These are phyloP conservation scores for Oreortyx pictus DNA, from an alignment of 2,797 vertebrate species.

Conservation along the genomic window DNA sequence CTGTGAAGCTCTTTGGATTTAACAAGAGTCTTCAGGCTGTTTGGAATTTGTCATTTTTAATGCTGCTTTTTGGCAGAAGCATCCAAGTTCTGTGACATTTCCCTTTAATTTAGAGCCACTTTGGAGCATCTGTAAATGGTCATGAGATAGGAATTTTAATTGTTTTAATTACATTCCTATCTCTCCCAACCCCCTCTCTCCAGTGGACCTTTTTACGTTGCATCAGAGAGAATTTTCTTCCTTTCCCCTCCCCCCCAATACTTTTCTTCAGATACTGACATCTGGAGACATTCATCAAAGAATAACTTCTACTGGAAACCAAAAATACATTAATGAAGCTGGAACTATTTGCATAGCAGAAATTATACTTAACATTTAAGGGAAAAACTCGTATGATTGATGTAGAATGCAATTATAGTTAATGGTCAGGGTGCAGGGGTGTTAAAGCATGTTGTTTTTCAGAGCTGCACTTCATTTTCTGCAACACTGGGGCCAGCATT, in stretches of 20 bases:
- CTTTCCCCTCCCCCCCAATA: not conserved
- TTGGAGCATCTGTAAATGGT: slow-evolving; percentile 69
- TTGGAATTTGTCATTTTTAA: slow-evolving; percentile 74
- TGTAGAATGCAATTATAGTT: slow-evolving; percentile 70
- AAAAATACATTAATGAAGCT: slow-evolving; percentile 73
- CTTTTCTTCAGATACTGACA: slow-evolving; percentile 60
- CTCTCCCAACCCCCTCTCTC: slow-evolving; percentile 2
- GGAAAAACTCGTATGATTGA: slow-evolving; percentile 64
- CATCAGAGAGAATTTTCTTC: slow-evolving; percentile 46
- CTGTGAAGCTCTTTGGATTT: slow-evolving; percentile 49
- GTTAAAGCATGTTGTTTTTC: slow-evolving; percentile 28
- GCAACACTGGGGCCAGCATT: not conserved
- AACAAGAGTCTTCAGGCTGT: slow-evolving; percentile 52
- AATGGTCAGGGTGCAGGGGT: slow-evolving; percentile 63
- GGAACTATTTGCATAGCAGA: slow-evolving; percentile 72
- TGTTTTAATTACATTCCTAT: slow-evolving; percentile 71
- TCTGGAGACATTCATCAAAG: slow-evolving; percentile 72
- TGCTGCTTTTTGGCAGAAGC: slow-evolving; percentile 68
- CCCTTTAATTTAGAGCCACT: slow-evolving; percentile 69
- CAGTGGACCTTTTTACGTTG: not conserved
- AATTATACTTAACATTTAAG: slow-evolving; percentile 74
- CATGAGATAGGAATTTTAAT: slow-evolving; percentile 72
- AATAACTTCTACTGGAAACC: slow-evolving; percentile 57
- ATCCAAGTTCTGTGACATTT: slow-evolving; percentile 69
- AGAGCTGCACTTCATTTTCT: not conserved